A percentile compares a stretch with the other conserved stretches of the same genome.
These are phyloP conservation scores for fruit fly (Drosophila melanogaster) DNA, from an alignment of 1,140 invertebrate genomes.

Conservation along the genomic window DNA sequence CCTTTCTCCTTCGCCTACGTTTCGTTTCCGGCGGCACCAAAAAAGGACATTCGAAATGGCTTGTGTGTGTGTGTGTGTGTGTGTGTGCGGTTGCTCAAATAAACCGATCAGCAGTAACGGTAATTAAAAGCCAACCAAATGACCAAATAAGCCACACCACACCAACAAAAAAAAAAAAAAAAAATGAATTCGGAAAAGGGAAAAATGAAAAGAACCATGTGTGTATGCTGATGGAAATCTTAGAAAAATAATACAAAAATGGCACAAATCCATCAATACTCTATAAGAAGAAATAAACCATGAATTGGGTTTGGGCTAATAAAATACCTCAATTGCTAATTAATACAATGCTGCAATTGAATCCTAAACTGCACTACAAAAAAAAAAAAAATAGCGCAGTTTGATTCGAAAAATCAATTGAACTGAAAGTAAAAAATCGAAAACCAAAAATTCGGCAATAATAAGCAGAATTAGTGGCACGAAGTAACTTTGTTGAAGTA, in stretches of 20 bases:
- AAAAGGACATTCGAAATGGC: neutral
- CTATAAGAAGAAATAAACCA: neutral
- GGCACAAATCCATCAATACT: conserved; percentile 1
- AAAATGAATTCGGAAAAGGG: neutral
- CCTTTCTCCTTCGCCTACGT: too few species aligned
- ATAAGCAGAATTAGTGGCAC: too few species aligned
- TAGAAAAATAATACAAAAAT: conserved; percentile 39
- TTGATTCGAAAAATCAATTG: neutral
- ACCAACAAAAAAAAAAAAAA: conserved; percentile 15
- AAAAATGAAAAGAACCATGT: neutral
- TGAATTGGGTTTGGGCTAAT: too few species aligned
- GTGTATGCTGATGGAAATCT: conserved; percentile 62
- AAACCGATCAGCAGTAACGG: conserved; percentile 74
- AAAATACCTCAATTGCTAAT: too few species aligned
- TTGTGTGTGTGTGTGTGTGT: conserved; percentile 9
- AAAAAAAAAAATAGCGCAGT: too few species aligned
- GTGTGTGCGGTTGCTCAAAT: conserved; percentile 55
- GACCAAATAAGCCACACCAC: conserved; percentile 68
- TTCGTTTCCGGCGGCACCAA: conserved; percentile 1
- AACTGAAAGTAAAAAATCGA: neutral
- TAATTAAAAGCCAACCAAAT: conserved; percentile 84
- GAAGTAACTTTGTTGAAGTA: neutral
- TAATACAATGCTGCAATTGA: too few species aligned
- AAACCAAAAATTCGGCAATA: neutral
- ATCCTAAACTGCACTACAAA: too few species aligned